Percentiles rank a stretch among this genome's conserved stretches.
These are phyloP conservation scores for Aromia moschata DNA, from an alignment of 2,888 invertebrate species.

Conservation along the genomic window DNA sequence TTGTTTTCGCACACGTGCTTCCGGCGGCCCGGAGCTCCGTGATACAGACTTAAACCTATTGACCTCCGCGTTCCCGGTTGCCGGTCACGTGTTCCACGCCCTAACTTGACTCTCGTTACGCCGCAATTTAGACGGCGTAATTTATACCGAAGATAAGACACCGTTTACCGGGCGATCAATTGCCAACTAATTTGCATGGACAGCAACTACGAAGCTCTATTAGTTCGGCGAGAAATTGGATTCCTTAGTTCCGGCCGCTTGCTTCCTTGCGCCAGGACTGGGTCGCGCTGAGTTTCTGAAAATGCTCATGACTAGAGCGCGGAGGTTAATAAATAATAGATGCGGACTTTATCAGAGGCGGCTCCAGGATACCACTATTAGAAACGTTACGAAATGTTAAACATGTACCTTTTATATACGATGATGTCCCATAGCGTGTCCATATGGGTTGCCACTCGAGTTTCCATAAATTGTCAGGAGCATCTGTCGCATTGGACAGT, in stretches of 20 bases:
- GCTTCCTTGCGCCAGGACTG: too few species aligned
- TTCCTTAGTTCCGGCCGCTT: constrained; percentile 12
- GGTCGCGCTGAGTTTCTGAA: too few species aligned
- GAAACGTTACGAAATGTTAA: too few species aligned
- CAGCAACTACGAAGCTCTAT: constrained; percentile 12
- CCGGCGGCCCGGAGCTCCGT: constrained; percentile 11
- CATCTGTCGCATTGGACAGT: too few species aligned
- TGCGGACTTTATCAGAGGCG: too few species aligned
- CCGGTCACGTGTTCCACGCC: constrained; percentile 24
- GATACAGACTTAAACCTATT: constrained; percentile 24
- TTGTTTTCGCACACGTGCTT: constrained; percentile 31
- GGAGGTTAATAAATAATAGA: too few species aligned
- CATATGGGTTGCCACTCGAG: too few species aligned
- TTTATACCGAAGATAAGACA: constrained; percentile 29
- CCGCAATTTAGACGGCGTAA: constrained; percentile 22
- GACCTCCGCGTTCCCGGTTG: constrained; percentile 21
- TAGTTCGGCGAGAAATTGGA: constrained; percentile 5
- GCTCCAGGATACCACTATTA: too few species aligned
- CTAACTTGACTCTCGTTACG: constrained; percentile 17
- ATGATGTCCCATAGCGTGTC: too few species aligned
- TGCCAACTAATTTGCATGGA: constrained; percentile 14
- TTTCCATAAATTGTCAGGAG: too few species aligned
- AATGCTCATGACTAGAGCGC: too few species aligned
- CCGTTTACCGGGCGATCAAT: constrained; percentile 19
- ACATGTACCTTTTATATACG: too few species aligned